These are phyloP conservation scores for Axinella damicornis DNA, from an alignment of 37 sponge, comb jelly and placozoan species.

Conservation along the genomic window DNA sequence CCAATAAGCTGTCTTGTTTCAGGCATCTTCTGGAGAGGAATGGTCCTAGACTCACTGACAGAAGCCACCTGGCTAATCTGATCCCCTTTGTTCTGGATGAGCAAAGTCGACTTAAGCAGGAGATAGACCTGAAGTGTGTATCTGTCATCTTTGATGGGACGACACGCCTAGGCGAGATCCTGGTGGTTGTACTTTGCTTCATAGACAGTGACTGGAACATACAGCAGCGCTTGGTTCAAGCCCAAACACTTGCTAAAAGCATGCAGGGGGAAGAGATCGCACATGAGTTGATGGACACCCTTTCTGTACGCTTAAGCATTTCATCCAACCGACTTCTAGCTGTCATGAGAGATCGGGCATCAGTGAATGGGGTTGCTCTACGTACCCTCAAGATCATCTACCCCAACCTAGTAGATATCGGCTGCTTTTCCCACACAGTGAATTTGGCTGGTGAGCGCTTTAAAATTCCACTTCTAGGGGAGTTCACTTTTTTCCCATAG, in stretches of 20 bases:
- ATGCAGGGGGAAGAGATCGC: constrained; percentile 21
- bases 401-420: constrained; percentile 28
- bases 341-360: constrained; percentile 49
- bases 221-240: constrained; percentile 19
- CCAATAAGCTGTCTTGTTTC: constrained; percentile 19
- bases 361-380: constrained; percentile 46
- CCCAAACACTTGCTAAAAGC: constrained; percentile 32
- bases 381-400: constrained; percentile 42
- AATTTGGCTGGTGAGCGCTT: constrained; percentile 51
- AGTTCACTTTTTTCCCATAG: constrained; percentile 57
- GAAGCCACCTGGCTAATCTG: constrained; percentile 18
- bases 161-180: constrained; percentile 26
- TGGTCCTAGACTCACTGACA: constrained; percentile 18
- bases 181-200: constrained; percentile 27
- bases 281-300: not conserved
- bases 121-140: constrained; percentile 6
- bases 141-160: constrained; percentile 58
- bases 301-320: constrained; percentile 8
- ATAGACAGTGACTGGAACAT: constrained; percentile 30
- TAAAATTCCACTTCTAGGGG: constrained; percentile 19
- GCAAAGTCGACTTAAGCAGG: constrained; percentile 2
- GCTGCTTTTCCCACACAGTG: constrained; percentile 65
- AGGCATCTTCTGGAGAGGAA: constrained; percentile 36
- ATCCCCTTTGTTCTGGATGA: constrained; percentile 43
- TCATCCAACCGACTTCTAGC: constrained; percentile 9